These are phyloP conservation scores for Nasonia oneida DNA, from an alignment of 2,888 invertebrate genomes.

Conservation along the genomic window DNA sequence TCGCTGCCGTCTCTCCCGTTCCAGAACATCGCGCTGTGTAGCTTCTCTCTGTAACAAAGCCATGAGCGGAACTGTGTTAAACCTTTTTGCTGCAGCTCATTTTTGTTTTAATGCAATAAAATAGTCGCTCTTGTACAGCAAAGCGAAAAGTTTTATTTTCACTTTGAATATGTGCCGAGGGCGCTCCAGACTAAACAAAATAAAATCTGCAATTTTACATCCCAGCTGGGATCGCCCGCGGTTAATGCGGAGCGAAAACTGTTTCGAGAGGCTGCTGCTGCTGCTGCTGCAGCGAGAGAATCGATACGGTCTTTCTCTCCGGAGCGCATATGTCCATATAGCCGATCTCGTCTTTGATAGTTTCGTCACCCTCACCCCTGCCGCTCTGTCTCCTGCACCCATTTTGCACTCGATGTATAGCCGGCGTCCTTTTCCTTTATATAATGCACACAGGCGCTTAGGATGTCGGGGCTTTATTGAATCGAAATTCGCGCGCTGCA, in stretches of 20 bases:
- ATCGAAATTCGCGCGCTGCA: neutral
- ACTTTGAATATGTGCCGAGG: neutral
- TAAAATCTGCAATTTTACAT: slow-evolving; percentile 7
- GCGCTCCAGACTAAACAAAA: neutral
- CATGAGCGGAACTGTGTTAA: neutral
- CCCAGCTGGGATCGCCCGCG: neutral
- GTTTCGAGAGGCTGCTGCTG: slow-evolving; percentile 14
- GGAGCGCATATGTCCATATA: slow-evolving; percentile 53
- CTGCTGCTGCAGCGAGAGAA: slow-evolving; percentile 7
- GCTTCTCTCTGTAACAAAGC: slow-evolving; percentile 82
- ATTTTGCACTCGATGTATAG: neutral
- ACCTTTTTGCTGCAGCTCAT: neutral
- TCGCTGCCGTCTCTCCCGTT: slow-evolving; percentile 78
- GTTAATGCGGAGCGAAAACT: neutral
- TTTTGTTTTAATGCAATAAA: neutral
- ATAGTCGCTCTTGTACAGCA: neutral
- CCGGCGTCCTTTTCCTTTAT: slow-evolving; percentile 5
- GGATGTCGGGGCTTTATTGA: neutral
- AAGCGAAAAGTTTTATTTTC: no score
- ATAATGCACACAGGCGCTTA: neutral
- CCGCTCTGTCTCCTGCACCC: neutral
- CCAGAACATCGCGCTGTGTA: slow-evolving; percentile 78
- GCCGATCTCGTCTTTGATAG: slow-evolving; percentile 53
- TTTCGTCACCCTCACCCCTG: slow-evolving; percentile 39
- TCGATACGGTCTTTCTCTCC: slow-evolving; percentile 43